Base-by-base conservation (phyloP, 1,140 invertebrate genomes). In the Polypedilum vanderplanki region DNA sequence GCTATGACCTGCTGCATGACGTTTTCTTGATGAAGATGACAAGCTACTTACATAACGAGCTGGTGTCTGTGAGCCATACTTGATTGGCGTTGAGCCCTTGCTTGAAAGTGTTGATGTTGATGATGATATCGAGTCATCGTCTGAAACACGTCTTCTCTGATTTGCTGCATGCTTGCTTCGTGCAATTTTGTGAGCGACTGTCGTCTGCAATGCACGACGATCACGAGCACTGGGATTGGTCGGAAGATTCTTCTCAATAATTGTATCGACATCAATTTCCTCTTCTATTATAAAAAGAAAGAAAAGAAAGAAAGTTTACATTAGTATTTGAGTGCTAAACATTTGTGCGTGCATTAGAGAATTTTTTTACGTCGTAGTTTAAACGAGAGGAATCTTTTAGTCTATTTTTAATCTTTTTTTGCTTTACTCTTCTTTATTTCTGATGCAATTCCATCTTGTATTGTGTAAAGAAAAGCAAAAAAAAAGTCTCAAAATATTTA, bases 241-340 rank as follows among this genome's bases (percentile, higher is more conserved):
- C 1, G 89, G 88, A 22, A 90, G 78, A 0, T 80, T 84, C 74
- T 89, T 88, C 74, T 88, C 88, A 73, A 83, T 85, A 12, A 89
- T 83, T 0, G 89, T 88, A 7, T 92, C 91, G 33, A 93, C 92
- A 80, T 93, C 92, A 79, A 93, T 93, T 86, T 92, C 90, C 83
- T 93, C 91, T 79, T 93, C 91, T 91, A 86, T 77, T 88, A 87
- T 78, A 75, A 80, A 77, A 10, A 67, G 41, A 46, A 75, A 74
- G 76, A 18, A 77, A 67, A 74, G 73, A n/a, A 40, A 22, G 18
- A 22, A 64, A 73, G 57, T 74, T 17, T 64, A 65, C 40, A 67
- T 15, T 41, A 73, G 70, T 22, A 22, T 41, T 12, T 74, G 15
- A 33, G 40, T 15, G 40, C 33, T 74, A 40, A 33, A 20, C 22